Evolutionary conservation across 2,797 vertebrate species (phyloP), one percentile per base, ranked within the genome.

Genomic region (Hozukius guyotensis): DNA sequence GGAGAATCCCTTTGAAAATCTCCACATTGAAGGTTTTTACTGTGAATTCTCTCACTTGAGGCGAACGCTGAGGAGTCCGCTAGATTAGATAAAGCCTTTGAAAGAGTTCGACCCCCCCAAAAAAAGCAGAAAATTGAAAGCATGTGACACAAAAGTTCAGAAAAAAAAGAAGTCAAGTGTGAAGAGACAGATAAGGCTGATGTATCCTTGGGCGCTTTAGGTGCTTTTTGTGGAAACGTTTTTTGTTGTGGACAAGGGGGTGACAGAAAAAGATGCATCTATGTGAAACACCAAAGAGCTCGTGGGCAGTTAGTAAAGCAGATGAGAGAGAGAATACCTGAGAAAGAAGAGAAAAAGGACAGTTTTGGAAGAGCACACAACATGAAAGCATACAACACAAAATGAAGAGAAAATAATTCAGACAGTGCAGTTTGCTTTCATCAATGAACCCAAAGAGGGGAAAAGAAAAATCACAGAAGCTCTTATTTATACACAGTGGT

Each of bases 271-370:
- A 92, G 94, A 95, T 93, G 95, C 87, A 8, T 96, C 90, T 93
- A 95, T 96, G 94, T 96, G 95, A 95, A 92, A 94, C 85, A 96
- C 95, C 96, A 95, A 96, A 96, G 95, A 95, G 95, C 94, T 96
- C 92, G 95, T 93, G 95, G 96, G 93, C 94, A 94, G 95, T 97
- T 98, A 99, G 96, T 98, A 97, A 97, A 97, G 96, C 95, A 94
- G 97, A 97, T 97, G 97, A 97, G 97, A 97, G 95, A 98, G 95
- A 97, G 97, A 97, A 97, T 94, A 98, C 98, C 98, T 99, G 96
- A 97, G 97, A 96, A 97, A 93, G 96, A 96, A 97, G 95, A 97
- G 93, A 42, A 64, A 94, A 94, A 92, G 95, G 91, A 95, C 95
- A 97, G 95, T 96, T 95, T 66, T 97, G 96, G 96, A 96, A 93